Evolutionary conservation across 30 jellyfish, hydroid and myxozoan genomes (phyloP).

Genomic region (Aurelia coerulea): DNA sequence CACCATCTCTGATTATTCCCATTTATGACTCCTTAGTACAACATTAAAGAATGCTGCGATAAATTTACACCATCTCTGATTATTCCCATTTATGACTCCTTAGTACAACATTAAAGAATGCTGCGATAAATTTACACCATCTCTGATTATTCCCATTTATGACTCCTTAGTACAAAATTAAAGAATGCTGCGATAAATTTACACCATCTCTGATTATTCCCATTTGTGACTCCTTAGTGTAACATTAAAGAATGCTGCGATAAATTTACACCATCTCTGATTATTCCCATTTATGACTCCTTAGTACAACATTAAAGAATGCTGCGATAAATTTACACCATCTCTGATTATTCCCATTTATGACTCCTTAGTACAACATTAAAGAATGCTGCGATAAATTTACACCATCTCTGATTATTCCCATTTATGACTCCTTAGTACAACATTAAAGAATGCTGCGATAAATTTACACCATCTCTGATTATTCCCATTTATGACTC

Average conservation of each 20-base stretch:
- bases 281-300: no score
- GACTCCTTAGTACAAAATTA: background rate
- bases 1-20: no score
- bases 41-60: background rate
- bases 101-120: background rate
- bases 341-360: no score
- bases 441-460: background rate
- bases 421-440: background rate
- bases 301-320: background rate
- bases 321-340: background rate
- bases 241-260: background rate
- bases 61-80: no score
- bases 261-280: no score
- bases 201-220: no score
- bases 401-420: no score
- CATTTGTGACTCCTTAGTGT: background rate
- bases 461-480: no score
- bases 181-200: background rate
- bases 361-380: background rate
- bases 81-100: no score
- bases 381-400: background rate
- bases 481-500: no score
- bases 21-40: background rate
- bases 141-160: no score
- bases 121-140: background rate